Evolutionary conservation across 2,797 vertebrate species (phyloP).

Genomic region (Mastacembelus armatus): DNA sequence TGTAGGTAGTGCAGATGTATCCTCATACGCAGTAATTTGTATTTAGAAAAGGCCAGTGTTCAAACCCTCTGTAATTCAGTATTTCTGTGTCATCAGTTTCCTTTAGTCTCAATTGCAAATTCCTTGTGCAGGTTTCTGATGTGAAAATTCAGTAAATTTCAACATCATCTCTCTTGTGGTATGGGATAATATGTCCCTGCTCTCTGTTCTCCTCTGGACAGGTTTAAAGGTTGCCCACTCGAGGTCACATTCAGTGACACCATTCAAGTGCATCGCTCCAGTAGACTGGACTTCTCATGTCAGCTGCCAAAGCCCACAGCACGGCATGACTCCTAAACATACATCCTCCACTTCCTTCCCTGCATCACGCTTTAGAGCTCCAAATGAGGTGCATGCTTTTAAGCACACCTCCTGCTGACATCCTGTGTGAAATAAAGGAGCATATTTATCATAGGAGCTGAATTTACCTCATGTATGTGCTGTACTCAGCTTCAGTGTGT

Average conservation of each 20-base stretch:
- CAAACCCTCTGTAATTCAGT: neutral
- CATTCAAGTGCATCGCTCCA: conserved; percentile 13
- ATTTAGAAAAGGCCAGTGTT: neutral
- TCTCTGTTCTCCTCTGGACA: conserved; percentile 43
- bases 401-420: conserved; percentile 50
- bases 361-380: conserved; percentile 6
- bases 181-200: conserved; percentile 18
- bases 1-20: too few relatives aligned
- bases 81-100: neutral
- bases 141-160: neutral
- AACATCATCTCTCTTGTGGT: conserved; percentile 5
- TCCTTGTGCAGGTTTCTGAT: conserved; percentile 7
- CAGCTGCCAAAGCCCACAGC: conserved; percentile 50
- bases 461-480: conserved; percentile 46
- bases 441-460: conserved; percentile 56
- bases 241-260: conserved; percentile 44
- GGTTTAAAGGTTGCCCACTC: conserved; percentile 55
- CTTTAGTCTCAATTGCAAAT: neutral
- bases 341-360: conserved; percentile 5
- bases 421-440: conserved; percentile 41
- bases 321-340: conserved; percentile 22
- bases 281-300: conserved; percentile 26
- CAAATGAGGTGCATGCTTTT: conserved; percentile 48
- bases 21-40: too few relatives aligned
- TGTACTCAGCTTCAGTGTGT: conserved; percentile 47